Evolutionary conservation across 2,797 vertebrate genomes (phyloP), one percentile per base, ranked within the genome.

Genomic region (Coranthus polyacanthus): DNA sequence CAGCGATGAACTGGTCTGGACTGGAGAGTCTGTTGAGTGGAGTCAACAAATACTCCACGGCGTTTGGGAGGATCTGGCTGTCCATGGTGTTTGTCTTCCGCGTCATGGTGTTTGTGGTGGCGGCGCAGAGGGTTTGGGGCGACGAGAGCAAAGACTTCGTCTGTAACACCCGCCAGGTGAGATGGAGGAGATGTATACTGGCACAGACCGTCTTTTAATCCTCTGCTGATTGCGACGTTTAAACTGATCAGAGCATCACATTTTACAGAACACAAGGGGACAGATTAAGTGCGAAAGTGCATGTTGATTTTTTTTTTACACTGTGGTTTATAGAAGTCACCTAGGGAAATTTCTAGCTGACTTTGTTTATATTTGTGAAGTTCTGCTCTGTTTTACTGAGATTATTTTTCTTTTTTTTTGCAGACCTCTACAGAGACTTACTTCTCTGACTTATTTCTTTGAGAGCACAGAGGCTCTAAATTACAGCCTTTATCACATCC

Each of bases 41-140:
- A 15, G 96, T 96, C 68, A 98, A 98, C 78, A 94, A 96, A 21
- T 99, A 97, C 86, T 98, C 96, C 75, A 99, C 97, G 0, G 96
- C 94, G 3, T 98, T 98, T 0, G 96, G 98, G n/a, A 94, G 95
- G 39, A 90, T 98, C 44, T 99, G 98, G 97, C 94, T 99, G 46
- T 96, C 97, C 4, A 69, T 99, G 39, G 96, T 99, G 82, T 98
- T 98, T 50, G 90, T 98, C 67, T 98, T 99, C 88, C 95, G 97
- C 0, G 85, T 99, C 21, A 62, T 99, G 86, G 96, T 99, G 68
- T 98, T 97, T 0, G 90, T 97, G 81, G 96, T 99, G 79, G 95
- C 96, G 0, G 96, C 94, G 0, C 96, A 97, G 89, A 90, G 72
- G 0, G 97, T 98, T 41, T 99, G 98, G 97, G 93, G 96, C 0